Evolutionary conservation across 2,113 vertebrate species (phyloP).

Genomic region (Ammodytes dubius): DNA sequence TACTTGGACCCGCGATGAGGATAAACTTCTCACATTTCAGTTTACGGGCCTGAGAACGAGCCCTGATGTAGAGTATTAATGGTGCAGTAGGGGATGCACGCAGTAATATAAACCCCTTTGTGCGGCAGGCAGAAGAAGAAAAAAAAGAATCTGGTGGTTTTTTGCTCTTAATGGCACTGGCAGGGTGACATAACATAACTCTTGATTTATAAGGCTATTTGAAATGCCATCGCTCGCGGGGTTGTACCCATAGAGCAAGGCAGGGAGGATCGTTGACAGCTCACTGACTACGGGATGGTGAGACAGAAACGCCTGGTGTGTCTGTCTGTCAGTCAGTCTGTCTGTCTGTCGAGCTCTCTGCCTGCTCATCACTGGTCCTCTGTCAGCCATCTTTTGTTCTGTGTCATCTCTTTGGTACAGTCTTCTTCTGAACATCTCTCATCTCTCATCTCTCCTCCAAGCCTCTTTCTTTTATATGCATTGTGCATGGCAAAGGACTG

Average conservation of each 20-base stretch:
- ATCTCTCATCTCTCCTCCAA: slow-evolving; percentile 20
- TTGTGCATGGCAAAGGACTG: slow-evolving; percentile 30
- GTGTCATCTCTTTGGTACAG: slow-evolving; percentile 52
- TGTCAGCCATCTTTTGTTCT: slow-evolving; percentile 62
- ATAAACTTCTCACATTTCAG: slow-evolving; percentile 65
- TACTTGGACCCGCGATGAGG: slow-evolving; percentile 35
- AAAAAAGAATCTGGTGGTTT: slow-evolving; percentile 54
- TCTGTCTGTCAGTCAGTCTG: slow-evolving; percentile 56
- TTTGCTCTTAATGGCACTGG: slow-evolving; percentile 80
- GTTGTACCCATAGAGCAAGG: slow-evolving; percentile 69
- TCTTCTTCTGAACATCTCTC: slow-evolving; percentile 44
- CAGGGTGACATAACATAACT: slow-evolving; percentile 84
- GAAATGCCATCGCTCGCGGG: slow-evolving; percentile 81
- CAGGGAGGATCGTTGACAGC: slow-evolving; percentile 79
- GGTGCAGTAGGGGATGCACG: slow-evolving; percentile 75
- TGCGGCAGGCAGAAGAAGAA: slow-evolving; percentile 24
- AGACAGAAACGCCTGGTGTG: slow-evolving; percentile 68
- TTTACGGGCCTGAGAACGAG: slow-evolving; percentile 44
- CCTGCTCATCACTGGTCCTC: slow-evolving; percentile 37
- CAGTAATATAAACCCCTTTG: slow-evolving; percentile 67
- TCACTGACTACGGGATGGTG: slow-evolving; percentile 75
- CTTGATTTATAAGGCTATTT: slow-evolving; percentile 86
- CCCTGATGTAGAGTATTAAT: slow-evolving; percentile 64
- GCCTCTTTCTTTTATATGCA: slow-evolving; percentile 45
- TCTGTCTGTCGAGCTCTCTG: slow-evolving; percentile 49